Evolutionary conservation across 35 echinoderm and acorn worm species (phyloP).

Genomic region (Acanthaster planci): DNA sequence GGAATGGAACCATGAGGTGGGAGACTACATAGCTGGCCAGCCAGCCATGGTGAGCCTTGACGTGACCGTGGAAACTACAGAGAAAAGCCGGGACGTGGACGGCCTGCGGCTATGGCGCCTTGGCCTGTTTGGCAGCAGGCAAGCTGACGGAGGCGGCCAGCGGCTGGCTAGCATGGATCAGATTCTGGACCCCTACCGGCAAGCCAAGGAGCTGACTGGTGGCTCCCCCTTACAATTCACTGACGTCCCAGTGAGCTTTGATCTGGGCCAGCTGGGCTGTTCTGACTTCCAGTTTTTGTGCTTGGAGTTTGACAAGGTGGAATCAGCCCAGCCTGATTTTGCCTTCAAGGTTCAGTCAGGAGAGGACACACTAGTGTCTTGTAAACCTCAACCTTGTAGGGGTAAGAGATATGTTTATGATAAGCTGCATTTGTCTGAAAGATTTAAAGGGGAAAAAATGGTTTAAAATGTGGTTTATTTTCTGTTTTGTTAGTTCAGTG

Average conservation of each 20-base stretch:
- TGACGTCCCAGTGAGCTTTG: slow-evolving; percentile 31
- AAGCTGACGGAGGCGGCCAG: slow-evolving; percentile 54
- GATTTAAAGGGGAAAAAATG: too few relatives aligned
- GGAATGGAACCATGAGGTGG: slow-evolving; percentile 51
- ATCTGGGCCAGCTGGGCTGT: slow-evolving; percentile 62
- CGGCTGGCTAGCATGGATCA: slow-evolving; percentile 43
- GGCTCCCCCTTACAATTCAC: slow-evolving; percentile 44
- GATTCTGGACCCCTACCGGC: slow-evolving; percentile 65
- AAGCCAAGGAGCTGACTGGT: slow-evolving; percentile 39
- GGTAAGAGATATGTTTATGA: slow-evolving; percentile 1
- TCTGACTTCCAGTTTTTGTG: slow-evolving; percentile 62
- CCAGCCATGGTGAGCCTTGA: slow-evolving; percentile 51
- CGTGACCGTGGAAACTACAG: slow-evolving; percentile 52
- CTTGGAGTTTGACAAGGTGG: slow-evolving; percentile 67
- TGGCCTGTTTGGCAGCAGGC: slow-evolving; percentile 52
- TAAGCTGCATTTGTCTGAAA: too few relatives aligned
- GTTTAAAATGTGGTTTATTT: not conserved
- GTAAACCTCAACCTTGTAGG: slow-evolving; percentile 47
- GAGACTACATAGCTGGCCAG: slow-evolving; percentile 46
- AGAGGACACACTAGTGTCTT: slow-evolving; percentile 40
- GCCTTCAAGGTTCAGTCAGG: slow-evolving; percentile 25
- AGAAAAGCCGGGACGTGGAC: slow-evolving; percentile 47
- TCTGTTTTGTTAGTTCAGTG: not conserved
- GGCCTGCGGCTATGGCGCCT: slow-evolving; percentile 71
- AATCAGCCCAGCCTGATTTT: slow-evolving; percentile 28